Percentiles rank a stretch among this genome's conserved stretches.
These are phyloP conservation scores for Caloenas nicobarica DNA, from an alignment of 2,113 vertebrate genomes.

Conservation along the genomic window DNA sequence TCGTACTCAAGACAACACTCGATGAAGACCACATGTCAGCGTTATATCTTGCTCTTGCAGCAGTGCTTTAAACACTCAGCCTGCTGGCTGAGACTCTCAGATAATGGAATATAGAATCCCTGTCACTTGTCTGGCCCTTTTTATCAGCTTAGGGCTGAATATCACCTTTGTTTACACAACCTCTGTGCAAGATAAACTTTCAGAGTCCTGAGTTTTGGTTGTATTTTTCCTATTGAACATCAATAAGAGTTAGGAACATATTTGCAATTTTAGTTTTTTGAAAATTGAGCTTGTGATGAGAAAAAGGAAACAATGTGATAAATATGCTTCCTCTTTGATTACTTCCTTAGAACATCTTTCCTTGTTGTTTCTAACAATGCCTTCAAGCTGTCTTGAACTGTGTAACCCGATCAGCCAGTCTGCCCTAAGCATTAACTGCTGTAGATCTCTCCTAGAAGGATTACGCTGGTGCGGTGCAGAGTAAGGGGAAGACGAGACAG, in stretches of 20 bases:
- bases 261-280: neutral
- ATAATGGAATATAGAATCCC: neutral
- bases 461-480: rapidly evolving
- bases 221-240: neutral
- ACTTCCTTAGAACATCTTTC: neutral
- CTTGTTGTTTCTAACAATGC: neutral
- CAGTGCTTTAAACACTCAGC: neutral
- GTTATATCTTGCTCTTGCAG: neutral
- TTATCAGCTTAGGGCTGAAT: neutral
- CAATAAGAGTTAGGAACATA: rapidly evolving
- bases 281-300: neutral
- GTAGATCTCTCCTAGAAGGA: neutral
- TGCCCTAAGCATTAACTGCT: neutral
- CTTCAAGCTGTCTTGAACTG: neutral
- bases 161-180: neutral
- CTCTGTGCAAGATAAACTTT: neutral
- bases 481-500: neutral
- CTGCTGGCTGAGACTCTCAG: neutral
- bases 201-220: neutral
- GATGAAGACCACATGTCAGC: neutral
- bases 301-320: neutral
- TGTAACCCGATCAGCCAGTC: rapidly evolving
- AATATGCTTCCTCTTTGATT: neutral
- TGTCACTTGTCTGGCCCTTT: neutral
- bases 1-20: neutral